phyloP scores from a whole-genome alignment of 2,888 invertebrate genomes.

The Sphaerophoria taeniata region DNA sequence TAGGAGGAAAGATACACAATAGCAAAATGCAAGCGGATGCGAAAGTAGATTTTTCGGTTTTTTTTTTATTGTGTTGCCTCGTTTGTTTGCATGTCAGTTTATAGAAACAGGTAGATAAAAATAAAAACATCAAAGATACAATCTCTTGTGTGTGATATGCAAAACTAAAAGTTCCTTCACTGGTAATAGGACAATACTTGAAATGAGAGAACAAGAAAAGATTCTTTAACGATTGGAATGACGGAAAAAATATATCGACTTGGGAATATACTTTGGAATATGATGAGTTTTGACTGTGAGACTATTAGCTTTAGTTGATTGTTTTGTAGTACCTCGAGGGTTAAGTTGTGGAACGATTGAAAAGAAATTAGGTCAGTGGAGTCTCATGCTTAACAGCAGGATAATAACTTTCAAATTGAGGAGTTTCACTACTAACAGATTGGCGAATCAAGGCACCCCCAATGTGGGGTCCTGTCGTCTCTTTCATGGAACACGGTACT shows the following conservation, averaged over 20 bases:
- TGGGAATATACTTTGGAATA: too few relatives aligned
- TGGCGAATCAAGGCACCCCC: too few relatives aligned
- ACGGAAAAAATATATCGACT: neutral
- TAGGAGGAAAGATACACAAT: conserved; percentile 46
- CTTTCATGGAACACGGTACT: too few relatives aligned
- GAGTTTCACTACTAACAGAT: too few relatives aligned
- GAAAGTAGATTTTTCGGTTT: conserved; percentile 12
- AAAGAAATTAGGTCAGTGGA: too few relatives aligned
- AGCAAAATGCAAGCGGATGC: conserved; percentile 31
- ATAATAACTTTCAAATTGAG: too few relatives aligned
- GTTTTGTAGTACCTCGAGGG: too few relatives aligned
- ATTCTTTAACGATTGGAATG: conserved; percentile 11
- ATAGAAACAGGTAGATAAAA: neutral
- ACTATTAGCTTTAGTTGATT: too few relatives aligned
- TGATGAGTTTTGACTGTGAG: too few relatives aligned
- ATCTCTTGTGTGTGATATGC: conserved; percentile 36
- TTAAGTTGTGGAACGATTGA: too few relatives aligned
- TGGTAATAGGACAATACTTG: conserved; percentile 32
- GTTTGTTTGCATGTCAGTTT: neutral
- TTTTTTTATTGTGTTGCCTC: neutral
- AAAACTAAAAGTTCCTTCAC: conserved; percentile 50
- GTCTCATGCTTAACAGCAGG: too few relatives aligned
- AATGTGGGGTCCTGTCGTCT: too few relatives aligned
- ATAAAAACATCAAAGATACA: neutral
- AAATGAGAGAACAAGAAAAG: neutral